Conservation (phyloP, 2,888 invertebrate genomes). For the Apeira syringaria region DNA sequence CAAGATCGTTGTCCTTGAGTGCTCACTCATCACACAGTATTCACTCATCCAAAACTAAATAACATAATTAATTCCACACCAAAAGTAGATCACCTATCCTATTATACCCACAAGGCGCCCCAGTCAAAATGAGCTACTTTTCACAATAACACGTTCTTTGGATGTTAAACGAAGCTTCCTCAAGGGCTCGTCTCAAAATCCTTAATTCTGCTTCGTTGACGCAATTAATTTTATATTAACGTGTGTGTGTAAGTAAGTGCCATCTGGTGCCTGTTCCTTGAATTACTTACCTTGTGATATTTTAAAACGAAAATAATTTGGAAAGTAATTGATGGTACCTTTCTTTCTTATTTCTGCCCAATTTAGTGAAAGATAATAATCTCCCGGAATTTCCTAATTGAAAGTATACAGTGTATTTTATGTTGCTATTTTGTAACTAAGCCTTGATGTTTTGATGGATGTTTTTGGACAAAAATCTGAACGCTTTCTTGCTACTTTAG, state of each 20-base stretch:
- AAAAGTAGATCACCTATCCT: no score
- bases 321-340: slow-evolving; percentile 22
- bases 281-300: slow-evolving; percentile 44
- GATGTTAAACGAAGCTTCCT: slow-evolving; percentile 44
- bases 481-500: no score
- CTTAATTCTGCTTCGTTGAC: slow-evolving; percentile 66
- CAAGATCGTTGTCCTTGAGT: no score
- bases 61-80: no score
- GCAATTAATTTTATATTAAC: slow-evolving; percentile 74
- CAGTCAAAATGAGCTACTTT: slow-evolving; percentile 17
- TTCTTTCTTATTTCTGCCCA: slow-evolving; percentile 11
- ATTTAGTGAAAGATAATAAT: slow-evolving; percentile 12
- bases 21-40: no score
- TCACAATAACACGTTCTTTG: slow-evolving; percentile 35
- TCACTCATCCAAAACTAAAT: no score
- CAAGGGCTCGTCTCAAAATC: slow-evolving; percentile 47
- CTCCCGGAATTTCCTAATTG: slow-evolving; percentile 9
- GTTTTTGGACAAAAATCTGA: neutral
- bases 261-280: slow-evolving; percentile 56
- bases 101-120: no score
- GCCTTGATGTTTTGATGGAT: neutral
- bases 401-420: neutral
- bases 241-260: no score
- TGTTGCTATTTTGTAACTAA: neutral
- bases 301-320: slow-evolving; percentile 31